A percentile compares a stretch with the other conserved stretches of the same genome.
These are phyloP conservation scores for Desmophyllum pertusum DNA, from an alignment of 92 coral and sea anemone species.

Conservation along the genomic window DNA sequence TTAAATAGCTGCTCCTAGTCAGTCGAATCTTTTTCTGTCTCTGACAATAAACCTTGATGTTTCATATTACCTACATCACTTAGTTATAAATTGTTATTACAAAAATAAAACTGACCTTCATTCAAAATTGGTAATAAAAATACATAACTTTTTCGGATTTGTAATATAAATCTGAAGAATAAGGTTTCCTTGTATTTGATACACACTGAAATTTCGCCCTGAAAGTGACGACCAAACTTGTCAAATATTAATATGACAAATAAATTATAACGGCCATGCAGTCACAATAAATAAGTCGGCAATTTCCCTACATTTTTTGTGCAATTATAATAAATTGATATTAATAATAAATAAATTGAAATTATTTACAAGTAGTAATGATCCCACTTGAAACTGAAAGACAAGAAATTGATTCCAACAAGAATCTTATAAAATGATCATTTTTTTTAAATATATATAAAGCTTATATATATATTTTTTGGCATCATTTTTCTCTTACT, in stretches of 20 bases:
- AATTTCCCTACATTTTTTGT: background rate
- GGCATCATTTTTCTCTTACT: background rate
- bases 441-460: too few relatives aligned
- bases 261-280: background rate
- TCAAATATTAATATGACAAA: background rate
- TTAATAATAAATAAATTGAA: background rate
- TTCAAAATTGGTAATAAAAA: background rate
- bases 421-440: too few relatives aligned
- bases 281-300: background rate
- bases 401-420: background rate
- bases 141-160: too few relatives aligned
- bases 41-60: background rate
- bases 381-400: background rate
- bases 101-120: background rate
- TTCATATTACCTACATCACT: conserved; percentile 9
- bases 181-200: background rate
- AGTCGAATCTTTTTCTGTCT: background rate
- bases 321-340: background rate
- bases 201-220: background rate
- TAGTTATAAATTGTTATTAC: background rate
- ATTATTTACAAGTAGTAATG: background rate
- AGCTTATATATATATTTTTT: too few relatives aligned
- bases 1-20: background rate
- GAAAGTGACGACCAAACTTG: background rate
- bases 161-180: background rate